Base-by-base conservation (phyloP, 2,888 invertebrate genomes). In the Acronicta aceris region DNA sequence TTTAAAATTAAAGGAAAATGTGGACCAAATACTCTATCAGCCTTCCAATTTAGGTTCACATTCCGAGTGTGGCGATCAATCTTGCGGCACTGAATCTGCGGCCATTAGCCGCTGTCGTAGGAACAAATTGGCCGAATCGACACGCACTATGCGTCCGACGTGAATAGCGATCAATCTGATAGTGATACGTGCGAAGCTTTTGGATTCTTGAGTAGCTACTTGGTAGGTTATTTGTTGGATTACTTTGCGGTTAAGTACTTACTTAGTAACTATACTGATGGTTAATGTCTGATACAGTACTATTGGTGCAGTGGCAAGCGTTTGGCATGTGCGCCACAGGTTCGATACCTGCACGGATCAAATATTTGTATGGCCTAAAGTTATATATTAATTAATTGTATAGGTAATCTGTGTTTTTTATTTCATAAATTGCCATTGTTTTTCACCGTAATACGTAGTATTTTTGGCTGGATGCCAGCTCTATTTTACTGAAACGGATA, bases 61-160 rank as follows among this genome's bases (percentile, higher is more conserved):
- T 33, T 38, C 38, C 42, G 45, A 56, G 2, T 40, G n/a, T 40
- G 25, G 49, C 52, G 43, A 76, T 76, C 65, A 76, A 76, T 76
- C 76, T 71, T 56, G 59, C 33, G 33, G 40, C 41, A 52, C 48
- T 53, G 61, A 68, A 65, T 63, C 51, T 48, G 61, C 15, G 36
- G 51, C 74, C 65, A 74, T 71, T 74, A 74, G 65, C 64, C 60
- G 50, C 58, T 65, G 67, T 75, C 73, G 69, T 53, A 45, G 51
- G 53, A 74, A 74, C 73, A 79, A 79, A 81, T 81, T 81, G 78
- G 63, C 64, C 48, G 49, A 64, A 74, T 76, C 67, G 63, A 71
- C 66, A 67, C 59, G 52, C 59, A 68, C 52, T 52, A 51, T 43
- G 56, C 45, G 56, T 54, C 53, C 16, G 27, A 15, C 13, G 12